Base-by-base conservation (phyloP, 2,888 invertebrate species). In the Acrobasis suavella region DNA sequence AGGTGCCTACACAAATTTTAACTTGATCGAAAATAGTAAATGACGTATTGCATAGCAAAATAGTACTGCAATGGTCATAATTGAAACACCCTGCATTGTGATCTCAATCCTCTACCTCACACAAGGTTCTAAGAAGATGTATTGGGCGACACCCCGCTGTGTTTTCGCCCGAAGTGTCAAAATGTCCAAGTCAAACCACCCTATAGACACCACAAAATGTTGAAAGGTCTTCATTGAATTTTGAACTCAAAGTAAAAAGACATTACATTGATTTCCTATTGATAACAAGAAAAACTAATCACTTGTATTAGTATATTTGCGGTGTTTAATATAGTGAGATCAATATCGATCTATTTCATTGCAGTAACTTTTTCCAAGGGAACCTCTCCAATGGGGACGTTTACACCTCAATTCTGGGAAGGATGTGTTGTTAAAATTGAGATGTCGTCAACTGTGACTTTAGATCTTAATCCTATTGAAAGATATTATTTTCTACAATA, bases 111-210 rank as follows among this genome's bases (percentile, higher is more conserved):
- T 65, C 67, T 78, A 82, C 86, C 90, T 80, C 89, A 87, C 88
- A 80, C 86, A 78, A 82, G 80, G 72, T 91, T 91, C 91, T 83
- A 72, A 82, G 91, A 91, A 91, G 76, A 85, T 78, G 78, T 82
- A 86, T 83, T 84, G 81, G 80, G 75, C 67, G 87, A 71, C 83
- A 73, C 80, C 92, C 92, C 83, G 89, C 89, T 86, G 92, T 56
- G 88, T 78, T 79, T 89, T 90, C 85, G 84, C 82, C 85, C 85
- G 84, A 91, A 90, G 90, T 91, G 92, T 92, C 92, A 91, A 90
- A 89, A 90, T 87, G 88, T 86, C 85, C 81, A 80, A 82, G 74
- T 81, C 77, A 80, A 85, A 78, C 88, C 83, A 87, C 85, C 85
- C 86, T 74, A 76, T 73, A 72, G 70, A 70, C 54, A 76, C 71